Conservation (phyloP, 2,113 vertebrate genomes). For the Tychaedon coryphoeus region DNA sequence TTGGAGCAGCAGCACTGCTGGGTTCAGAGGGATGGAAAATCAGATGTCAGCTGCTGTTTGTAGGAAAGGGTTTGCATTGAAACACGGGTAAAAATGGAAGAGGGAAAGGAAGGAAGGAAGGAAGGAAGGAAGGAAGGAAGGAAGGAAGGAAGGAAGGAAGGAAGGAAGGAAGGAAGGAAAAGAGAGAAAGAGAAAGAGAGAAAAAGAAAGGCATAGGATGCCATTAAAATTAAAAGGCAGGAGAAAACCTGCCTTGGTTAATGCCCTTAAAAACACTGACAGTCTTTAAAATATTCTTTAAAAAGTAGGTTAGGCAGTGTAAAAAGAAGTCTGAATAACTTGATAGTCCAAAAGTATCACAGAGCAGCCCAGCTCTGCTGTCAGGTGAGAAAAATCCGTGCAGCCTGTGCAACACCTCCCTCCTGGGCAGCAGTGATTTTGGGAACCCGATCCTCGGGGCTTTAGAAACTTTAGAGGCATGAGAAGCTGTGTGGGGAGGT, state of each 20-base stretch:
- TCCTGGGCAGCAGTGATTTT: background rate
- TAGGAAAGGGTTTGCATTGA: background rate
- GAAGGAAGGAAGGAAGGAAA: background rate
- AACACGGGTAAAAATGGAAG: background rate
- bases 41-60: background rate
- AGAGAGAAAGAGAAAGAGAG: too few species aligned
- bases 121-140: fast-evolving
- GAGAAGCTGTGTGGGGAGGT: background rate
- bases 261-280: fast-evolving
- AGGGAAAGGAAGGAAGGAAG: fast-evolving
- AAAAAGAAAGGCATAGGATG: fast-evolving
- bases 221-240: background rate
- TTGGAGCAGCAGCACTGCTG: background rate
- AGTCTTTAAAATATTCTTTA: background rate
- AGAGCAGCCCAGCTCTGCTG: background rate
- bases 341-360: fast-evolving
- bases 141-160: too few species aligned
- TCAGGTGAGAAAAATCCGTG: background rate
- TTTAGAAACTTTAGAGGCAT: slow-evolving; percentile 40
- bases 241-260: background rate
- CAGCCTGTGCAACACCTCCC: background rate
- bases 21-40: slow-evolving; percentile 31
- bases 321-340: background rate
- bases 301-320: background rate
- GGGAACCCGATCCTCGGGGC: background rate